These are phyloP conservation scores for Macroteleia sp. DNA, from an alignment of 2,888 invertebrate species.

Conservation along the genomic window DNA sequence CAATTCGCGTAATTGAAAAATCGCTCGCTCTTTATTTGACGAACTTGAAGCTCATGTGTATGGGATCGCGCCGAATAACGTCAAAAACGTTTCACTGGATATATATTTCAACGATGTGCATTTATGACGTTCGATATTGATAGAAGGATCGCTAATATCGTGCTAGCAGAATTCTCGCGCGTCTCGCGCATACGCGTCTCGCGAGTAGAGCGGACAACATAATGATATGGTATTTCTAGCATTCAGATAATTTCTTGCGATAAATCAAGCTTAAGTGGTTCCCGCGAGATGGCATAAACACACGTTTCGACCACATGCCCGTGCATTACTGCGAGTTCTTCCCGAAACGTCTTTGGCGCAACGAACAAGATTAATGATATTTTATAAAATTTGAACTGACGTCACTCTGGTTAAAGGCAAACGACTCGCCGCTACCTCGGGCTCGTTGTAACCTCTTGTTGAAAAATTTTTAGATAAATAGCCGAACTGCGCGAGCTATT, in stretches of 20 bases:
- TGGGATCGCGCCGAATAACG: slow-evolving; percentile 1
- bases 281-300: slow-evolving; percentile 79
- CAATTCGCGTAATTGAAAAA: slow-evolving; percentile 51
- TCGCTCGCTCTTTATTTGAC: slow-evolving; percentile 33
- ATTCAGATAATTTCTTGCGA: slow-evolving; percentile 82
- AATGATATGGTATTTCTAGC: slow-evolving; percentile 83
- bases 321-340: slow-evolving; percentile 67
- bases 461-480: slow-evolving; percentile 43
- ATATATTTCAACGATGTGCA: slow-evolving; percentile 39
- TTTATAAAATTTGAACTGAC: slow-evolving; percentile 67
- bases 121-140: slow-evolving; percentile 55
- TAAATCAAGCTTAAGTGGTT: slow-evolving; percentile 82
- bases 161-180: slow-evolving; percentile 48
- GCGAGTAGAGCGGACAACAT: slow-evolving; percentile 73
- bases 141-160: slow-evolving; percentile 57
- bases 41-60: slow-evolving; percentile 8
- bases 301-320: slow-evolving; percentile 73
- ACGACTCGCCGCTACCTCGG: slow-evolving; percentile 42
- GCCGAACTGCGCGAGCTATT: slow-evolving; percentile 29
- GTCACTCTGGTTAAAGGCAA: slow-evolving; percentile 56
- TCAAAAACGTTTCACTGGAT: slow-evolving; percentile 15
- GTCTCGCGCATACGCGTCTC: slow-evolving; percentile 52
- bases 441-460: slow-evolving; percentile 27
- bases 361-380: slow-evolving; percentile 74
- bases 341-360: slow-evolving; percentile 54